Evolutionary conservation across 2,888 invertebrate genomes (phyloP), one percentile per base, ranked within the genome.

Genomic region (Ceratothoa steindachneri): DNA sequence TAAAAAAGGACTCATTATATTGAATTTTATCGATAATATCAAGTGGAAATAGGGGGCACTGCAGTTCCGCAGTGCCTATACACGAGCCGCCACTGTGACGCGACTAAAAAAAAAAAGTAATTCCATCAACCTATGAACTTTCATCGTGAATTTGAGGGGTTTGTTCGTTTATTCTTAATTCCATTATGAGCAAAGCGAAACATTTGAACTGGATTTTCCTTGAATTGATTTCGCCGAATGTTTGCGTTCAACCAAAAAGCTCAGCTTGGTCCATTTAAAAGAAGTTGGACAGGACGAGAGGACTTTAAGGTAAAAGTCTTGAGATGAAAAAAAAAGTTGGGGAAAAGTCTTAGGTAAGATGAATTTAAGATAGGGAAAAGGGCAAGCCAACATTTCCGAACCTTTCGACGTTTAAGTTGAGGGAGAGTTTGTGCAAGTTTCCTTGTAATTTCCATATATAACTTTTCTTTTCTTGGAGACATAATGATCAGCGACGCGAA

Each of bases 391-490:
- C 60, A n/a, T 24, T 24, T 24, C 19, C 1, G 9, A 60, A 60
- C 60, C 77, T 74, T 73, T 74, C 74, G 72, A 72, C 77, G 74
- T 77, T 77, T 74, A 77, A 74, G 74, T 77, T 74, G 72, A 69
- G 74, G 67, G 67, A 41, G 70, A 77, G 77, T 77, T 77, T 74
- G 74, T 30, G 69, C 68, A 73, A 77, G 77, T 77, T 77, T 77
- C 73, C 77, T 70, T 77, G 75, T 75, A 77, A 75, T 77, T 77
- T 77, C 75, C 77, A 75, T 77, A 77, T 77, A 75, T 75, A 77
- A 77, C 73, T 77, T 77, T 75, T 74, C 77, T 75, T 73, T 69
- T 65, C 69, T 69, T 51, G 69, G 67, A 64, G 72, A 41, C 67
- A 64, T 12, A 64, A 68, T 51, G 64, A 24, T 24, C 60, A 12